phyloP scores from a whole-genome alignment of 2,888 invertebrate genomes.

The Spilosoma lubricipeda region DNA sequence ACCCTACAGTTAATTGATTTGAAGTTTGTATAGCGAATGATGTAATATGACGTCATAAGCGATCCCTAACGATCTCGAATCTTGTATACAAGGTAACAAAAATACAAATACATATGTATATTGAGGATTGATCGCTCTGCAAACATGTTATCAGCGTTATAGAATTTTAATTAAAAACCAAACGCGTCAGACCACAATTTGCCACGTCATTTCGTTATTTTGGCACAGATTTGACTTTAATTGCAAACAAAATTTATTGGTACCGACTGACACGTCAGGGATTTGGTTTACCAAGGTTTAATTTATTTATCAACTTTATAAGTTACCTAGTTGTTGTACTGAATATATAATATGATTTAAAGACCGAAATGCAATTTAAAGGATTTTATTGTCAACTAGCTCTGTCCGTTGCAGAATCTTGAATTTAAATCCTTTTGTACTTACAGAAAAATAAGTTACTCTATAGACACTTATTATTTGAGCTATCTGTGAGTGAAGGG shows the following conservation, averaged over 20 bases:
- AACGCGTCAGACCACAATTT: slow-evolving; percentile 34
- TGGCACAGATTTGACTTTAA: slow-evolving; percentile 48
- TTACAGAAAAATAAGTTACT: too few species aligned
- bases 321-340: background rate
- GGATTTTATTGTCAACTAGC: background rate
- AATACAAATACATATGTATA: slow-evolving; percentile 28
- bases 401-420: too few species aligned
- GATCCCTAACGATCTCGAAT: slow-evolving; percentile 22
- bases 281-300: background rate
- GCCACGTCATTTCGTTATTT: slow-evolving; percentile 27
- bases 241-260: slow-evolving; percentile 34
- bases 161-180: slow-evolving; percentile 60
- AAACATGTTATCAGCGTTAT: slow-evolving; percentile 58
- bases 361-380: background rate
- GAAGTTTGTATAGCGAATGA: slow-evolving; percentile 39
- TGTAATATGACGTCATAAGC: slow-evolving; percentile 24
- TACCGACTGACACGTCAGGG: background rate
- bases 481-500: too few species aligned
- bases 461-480: too few species aligned
- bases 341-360: too few species aligned
- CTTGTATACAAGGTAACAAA: slow-evolving; percentile 22
- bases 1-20: slow-evolving; percentile 44
- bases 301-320: background rate
- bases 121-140: slow-evolving; percentile 53
- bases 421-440: too few species aligned